Base-by-base conservation (phyloP, 2,113 vertebrate species). In the Microcebus griseorufus region DNA sequence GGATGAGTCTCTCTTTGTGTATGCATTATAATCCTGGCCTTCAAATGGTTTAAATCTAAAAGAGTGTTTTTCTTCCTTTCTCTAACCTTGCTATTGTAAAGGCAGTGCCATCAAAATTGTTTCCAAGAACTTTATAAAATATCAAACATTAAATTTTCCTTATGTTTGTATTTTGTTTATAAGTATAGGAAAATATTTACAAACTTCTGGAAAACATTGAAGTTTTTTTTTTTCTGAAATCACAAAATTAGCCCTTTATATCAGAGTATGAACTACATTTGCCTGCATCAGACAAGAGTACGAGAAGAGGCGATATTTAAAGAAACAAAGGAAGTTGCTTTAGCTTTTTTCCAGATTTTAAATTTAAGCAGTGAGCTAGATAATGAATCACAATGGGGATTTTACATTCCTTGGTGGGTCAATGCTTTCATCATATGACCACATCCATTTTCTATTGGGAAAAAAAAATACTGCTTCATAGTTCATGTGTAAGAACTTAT, bases 61-160 rank as follows among this genome's bases (percentile, higher is more conserved):
- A 73, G 29, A 37, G 53, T 51, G 18, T 27, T 83, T 84, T 81
- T 51, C 34, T 70, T 93, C 51, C 83, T 62, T 91, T 55, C 83
- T 70, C 37, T 73, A 69, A 34, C 14, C 9, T 73, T 48, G 65
- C 20, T 76, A 13, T 39, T 78, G 12, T 64, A 64, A 87, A 70
- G 45, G 13, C 34, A 45, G 12, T 29, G 9, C 14, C 55, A 79
- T 60, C 73, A 86, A 65, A 65, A 72, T 92, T 53, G 12, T 65
- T 86, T 87, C 78, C 18, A 89, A 64, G 20, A 86, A 82, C 23
- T 53, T 89, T 70, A 76, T 58, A 84, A 94, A 96, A 48, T 79
- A 75, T 53, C 42, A 65, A 67, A 88, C 22, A 67, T 29, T 39
- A 92, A 79, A 53, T 70, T 37, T 51, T 90, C 39, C 58, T 80